Evolutionary conservation across 2,888 invertebrate species (phyloP), one percentile per base, ranked within the genome.

Genomic region (Sisyra nigra): DNA sequence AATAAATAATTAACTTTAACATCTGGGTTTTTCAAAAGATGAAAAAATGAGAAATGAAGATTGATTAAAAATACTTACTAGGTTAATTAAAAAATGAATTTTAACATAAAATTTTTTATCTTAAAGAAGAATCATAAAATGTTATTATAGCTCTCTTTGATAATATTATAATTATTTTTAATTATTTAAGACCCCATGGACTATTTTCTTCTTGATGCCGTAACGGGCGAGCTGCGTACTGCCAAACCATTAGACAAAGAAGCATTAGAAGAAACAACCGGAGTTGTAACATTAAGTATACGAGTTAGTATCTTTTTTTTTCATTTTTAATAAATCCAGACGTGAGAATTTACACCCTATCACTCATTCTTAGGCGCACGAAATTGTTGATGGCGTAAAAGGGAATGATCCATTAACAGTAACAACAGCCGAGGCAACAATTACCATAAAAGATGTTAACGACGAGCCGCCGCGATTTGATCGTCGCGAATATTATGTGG

Each of bases 381-480:
- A 89, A 63, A 52, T 87, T 46, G 73, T 84, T 2, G 75, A 84
- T 56, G 85, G 82, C 0, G 62, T 68, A 0, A 78, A 80, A 1
- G 66, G 78, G 3, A 71, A 75, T 50, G 80, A 83, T 48, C 65
- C 76, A 2, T 59, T 76, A 41, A 80, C 85, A 0, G 74, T 76
- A 2, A 72, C 83, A 1, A 69, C 71, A 1, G 77, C 84, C 1
- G 78, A 80, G 44, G 80, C 83, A 8, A 83, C 83, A 1, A 74
- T 92, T 41, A 87, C 84, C 33, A 83, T 91, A 51, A 77, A 79
- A 52, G 91, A 91, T 58, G 85, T 89, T 1, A 91, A 91, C 59
- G 91, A 91, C 56, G 87, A 87, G 50, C 81, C 87, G 1, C 91
- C 91, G 0, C 68, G 71, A 36, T 91, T 91, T 62, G 86, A 86